Percentiles rank a stretch among this genome's conserved stretches.
These are phyloP conservation scores for Pristiophorus japonicus DNA, from an alignment of 2,113 vertebrate species.

Conservation along the genomic window DNA sequence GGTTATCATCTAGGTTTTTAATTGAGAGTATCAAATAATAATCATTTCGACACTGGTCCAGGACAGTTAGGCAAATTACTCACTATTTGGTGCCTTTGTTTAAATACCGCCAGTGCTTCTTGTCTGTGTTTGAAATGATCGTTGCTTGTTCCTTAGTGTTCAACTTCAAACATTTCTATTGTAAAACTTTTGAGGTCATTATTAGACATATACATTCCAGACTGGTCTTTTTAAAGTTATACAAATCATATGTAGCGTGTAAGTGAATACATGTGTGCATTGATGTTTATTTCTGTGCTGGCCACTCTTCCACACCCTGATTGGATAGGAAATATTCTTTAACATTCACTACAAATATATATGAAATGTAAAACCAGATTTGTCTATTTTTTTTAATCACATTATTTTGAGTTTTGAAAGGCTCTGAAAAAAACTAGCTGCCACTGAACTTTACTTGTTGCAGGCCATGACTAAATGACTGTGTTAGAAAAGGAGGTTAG, in stretches of 20 bases:
- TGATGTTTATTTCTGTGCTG: not conserved
- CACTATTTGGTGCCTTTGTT: not conserved
- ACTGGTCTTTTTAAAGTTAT: slow-evolving; percentile 22
- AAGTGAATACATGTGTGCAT: slow-evolving; percentile 19
- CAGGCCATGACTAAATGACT: not conserved
- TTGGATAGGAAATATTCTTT: slow-evolving; percentile 15
- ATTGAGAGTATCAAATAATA: not conserved
- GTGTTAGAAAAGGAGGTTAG: not conserved
- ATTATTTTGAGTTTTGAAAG: not conserved
- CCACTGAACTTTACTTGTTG: not conserved
- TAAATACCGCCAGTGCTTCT: not conserved
- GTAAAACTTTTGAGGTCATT: not conserved
- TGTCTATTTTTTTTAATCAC: not conserved
- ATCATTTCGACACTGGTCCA: not conserved
- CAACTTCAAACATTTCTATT: slow-evolving; percentile 21
- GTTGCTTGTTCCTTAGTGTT: not conserved
- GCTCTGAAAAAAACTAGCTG: not conserved
- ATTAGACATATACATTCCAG: slow-evolving; percentile 9
- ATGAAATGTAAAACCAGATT: not conserved
- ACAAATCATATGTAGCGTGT: slow-evolving; percentile 20
- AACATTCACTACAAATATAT: not conserved
- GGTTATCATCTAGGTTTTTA: not conserved
- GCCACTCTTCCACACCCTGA: not conserved
- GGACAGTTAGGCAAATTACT: not conserved
- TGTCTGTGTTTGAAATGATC: slow-evolving; percentile 3